Conservation (phyloP, 1,140 invertebrate species). For the Formica selysi region DNA sequence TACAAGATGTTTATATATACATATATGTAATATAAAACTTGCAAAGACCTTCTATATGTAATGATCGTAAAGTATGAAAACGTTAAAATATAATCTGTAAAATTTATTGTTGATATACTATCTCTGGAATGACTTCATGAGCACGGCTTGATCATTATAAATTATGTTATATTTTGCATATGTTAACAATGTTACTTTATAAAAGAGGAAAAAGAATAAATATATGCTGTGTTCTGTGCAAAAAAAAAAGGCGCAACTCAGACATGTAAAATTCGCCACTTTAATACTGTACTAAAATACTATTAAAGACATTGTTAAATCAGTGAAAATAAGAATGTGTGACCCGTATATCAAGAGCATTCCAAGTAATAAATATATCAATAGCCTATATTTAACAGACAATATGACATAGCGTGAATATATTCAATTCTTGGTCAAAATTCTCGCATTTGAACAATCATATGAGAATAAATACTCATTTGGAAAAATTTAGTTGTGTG, state of each 20-base stretch:
- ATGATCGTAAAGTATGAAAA: conserved; percentile 4
- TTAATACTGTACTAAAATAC: conserved; percentile 75
- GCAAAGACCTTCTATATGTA: conserved; percentile 3
- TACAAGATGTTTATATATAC: conserved; percentile 47
- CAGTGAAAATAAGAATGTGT: neutral
- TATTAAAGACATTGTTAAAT: conserved; percentile 54
- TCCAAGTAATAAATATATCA: conserved; percentile 53
- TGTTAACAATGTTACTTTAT: neutral
- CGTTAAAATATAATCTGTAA: conserved; percentile 14
- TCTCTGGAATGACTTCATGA: conserved; percentile 26
- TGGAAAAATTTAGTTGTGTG: conserved; percentile 82
- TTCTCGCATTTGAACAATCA: conserved; percentile 82
- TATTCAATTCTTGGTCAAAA: conserved; percentile 65
- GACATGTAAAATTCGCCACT: conserved; percentile 50
- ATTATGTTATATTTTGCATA: conserved; percentile 11
- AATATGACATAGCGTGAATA: neutral
- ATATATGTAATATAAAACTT: conserved; percentile 57
- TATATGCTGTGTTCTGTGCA: neutral
- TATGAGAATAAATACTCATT: conserved; percentile 79
- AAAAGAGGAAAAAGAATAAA: neutral
- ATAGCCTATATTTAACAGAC: conserved; percentile 32
- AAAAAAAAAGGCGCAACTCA: conserved; percentile 10
- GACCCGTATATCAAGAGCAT: conserved; percentile 32
- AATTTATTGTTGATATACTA: conserved; percentile 40
- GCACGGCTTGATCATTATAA: neutral